Evolutionary conservation across 2,888 invertebrate genomes (phyloP), one percentile per base, ranked within the genome.

Genomic region (Agrotis ipsilon): DNA sequence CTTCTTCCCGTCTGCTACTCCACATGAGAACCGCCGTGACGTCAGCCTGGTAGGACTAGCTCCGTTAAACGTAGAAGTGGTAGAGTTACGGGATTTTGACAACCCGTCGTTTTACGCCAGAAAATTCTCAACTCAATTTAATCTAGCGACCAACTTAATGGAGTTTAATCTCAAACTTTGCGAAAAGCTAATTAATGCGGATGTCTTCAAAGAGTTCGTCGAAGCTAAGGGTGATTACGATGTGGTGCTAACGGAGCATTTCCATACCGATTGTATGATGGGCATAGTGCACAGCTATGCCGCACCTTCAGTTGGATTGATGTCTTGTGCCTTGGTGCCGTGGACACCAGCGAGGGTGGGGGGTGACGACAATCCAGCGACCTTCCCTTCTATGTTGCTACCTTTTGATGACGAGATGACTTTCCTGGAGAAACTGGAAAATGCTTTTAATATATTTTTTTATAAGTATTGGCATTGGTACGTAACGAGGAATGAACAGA

Each of bases 251-350:
- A 91, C 92, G 5, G 97, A 97, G 72, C 91, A 90, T 63, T 96
- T 97, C 81, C 96, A 95, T 74, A 93, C 93, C 24, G 95, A 96
- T 73, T 96, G 96, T 51, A 94, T 95, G 86, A 81, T 96, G 13
- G 94, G 93, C 0, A 83, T 96, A 51, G 90, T 92, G 2, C 88
- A 96, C 78, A 92, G 89, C 57, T 94, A 96, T 6, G 89, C 91
- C 13, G 76, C 90, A 3, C 96, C 96, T 0, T 92, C 92, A 16
- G 85, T 97, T 2, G 90, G 90, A 0, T 48, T 97, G 27, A 92
- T 94, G 45, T 94, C 96, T 0, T 90, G 92, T 76, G 83, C 91
- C 7, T 49, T 93, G 27, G 83, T 94, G 79, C 93, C 94, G 0
- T 96, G 96, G 95, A 82, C 89, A 0, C 85, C 89, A 3, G 81